Conservation (phyloP, 2,888 invertebrate genomes). For the Cephus sareptanus region DNA sequence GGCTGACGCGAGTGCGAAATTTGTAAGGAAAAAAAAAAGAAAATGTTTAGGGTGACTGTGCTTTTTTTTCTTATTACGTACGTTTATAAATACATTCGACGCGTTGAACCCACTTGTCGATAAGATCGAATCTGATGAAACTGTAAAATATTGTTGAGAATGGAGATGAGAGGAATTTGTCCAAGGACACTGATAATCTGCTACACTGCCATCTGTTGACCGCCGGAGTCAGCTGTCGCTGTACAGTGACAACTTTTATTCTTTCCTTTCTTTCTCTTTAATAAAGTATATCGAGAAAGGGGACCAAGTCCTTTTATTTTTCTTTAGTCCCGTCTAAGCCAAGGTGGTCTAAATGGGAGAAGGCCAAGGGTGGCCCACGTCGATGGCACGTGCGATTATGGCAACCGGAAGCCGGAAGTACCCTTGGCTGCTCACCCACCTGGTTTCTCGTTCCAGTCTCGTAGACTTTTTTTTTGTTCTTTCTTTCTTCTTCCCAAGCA, state of each 20-base stretch:
- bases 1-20: no score
- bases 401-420: constrained; percentile 62
- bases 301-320: background rate
- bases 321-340: background rate
- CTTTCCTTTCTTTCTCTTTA: background rate
- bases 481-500: background rate
- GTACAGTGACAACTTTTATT: background rate
- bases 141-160: no score
- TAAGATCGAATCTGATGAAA: no score
- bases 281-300: background rate
- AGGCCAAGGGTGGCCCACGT: background rate
- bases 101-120: no score
- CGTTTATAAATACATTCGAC: no score
- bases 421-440: constrained; percentile 64
- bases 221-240: background rate
- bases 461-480: constrained; percentile 11
- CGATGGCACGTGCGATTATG: constrained; percentile 55
- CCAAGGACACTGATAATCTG: no score
- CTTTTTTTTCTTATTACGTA: no score
- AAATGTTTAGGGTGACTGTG: no score
- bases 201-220: background rate
- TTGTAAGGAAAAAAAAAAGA: no score
- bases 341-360: background rate
- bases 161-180: no score
- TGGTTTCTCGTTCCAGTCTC: constrained; percentile 46